Evolutionary conservation across 2,113 vertebrate species (phyloP).

Genomic region (Phasianus colchicus): DNA sequence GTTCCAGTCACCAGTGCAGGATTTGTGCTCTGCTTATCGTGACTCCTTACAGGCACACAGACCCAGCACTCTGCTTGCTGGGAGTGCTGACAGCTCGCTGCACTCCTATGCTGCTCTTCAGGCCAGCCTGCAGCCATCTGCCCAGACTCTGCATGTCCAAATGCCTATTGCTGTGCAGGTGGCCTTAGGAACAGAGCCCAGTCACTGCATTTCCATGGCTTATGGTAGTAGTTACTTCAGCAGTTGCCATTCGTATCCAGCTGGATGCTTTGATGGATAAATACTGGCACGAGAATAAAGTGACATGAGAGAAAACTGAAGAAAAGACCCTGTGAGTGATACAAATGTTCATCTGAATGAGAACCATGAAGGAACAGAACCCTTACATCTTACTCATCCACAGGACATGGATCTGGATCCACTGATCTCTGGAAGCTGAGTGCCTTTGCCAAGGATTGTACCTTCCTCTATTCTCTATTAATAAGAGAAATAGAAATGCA

Average conservation of each 20-base stretch:
- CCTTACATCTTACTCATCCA: background rate
- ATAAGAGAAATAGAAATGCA: background rate
- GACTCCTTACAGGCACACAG: slow-evolving; percentile 84
- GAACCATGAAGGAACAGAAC: background rate
- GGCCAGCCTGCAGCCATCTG: slow-evolving; percentile 63
- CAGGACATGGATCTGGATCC: background rate
- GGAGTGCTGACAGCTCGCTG: background rate
- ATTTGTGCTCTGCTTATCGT: slow-evolving; percentile 83
- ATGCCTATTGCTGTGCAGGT: slow-evolving; percentile 83
- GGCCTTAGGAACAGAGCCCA: slow-evolving; percentile 77
- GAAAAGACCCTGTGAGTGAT: background rate
- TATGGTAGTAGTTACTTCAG: slow-evolving; percentile 82
- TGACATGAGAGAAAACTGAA: background rate
- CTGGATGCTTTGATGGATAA: slow-evolving; percentile 88
- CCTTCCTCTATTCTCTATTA: background rate
- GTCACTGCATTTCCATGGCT: slow-evolving; percentile 60
- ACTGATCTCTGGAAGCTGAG: background rate
- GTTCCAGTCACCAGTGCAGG: slow-evolving; percentile 83
- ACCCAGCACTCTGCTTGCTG: slow-evolving; percentile 69
- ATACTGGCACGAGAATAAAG: background rate
- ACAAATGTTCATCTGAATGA: background rate
- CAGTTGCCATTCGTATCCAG: slow-evolving; percentile 74
- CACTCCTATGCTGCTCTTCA: slow-evolving; percentile 75
- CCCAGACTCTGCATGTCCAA: slow-evolving; percentile 78
- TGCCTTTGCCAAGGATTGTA: background rate